Evolutionary conservation across 2,888 invertebrate genomes (phyloP), one percentile per base, ranked within the genome.

Genomic region (Girardia tigrina): DNA sequence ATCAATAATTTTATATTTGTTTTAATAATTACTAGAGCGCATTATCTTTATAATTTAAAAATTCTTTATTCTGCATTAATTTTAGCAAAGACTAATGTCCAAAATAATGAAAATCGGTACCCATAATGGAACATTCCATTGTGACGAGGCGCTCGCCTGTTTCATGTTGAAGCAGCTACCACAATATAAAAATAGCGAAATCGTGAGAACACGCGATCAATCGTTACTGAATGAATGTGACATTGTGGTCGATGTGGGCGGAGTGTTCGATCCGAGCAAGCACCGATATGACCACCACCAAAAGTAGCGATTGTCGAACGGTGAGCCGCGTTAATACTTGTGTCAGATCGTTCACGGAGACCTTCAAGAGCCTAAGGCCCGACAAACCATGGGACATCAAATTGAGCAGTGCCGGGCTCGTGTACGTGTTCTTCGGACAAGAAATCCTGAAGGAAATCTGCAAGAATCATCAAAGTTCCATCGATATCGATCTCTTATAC

Each of bases 251-350:
- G 77, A 78, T 76, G 77, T 78, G 70, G 77, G 75, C 26, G 75
- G 29, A 8, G 69, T 29, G 8, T 82, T 2, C 80, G 88, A 94
- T 83, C 90, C 90, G 75, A 85, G 86, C 0, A 88, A 83, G 77
- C 88, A 89, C 78, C 87, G 90, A 78, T 98, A 90, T 84, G 98
- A 98, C 83, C 98, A 98, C 84, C 98, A 98, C 83, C 97, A 98
- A 85, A 88, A 85, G 87, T 87, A 81, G 72, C 8, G 6, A 56
- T 16, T 56, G 4, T 4, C n/a, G n/a, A n/a, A n/a, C n/a, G n/a
- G n/a, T n/a, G n/a, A n/a, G n/a, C 56, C 42, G 29, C 16, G 14
- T 14, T 16, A 20, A 70, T 16, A 70, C 14, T 70, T 14, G 23
- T 16, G 14, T 70, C 71, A 70, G 14, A 16, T 16, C 14, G 14